A percentile compares a stretch with the other conserved stretches of the same genome.
Conservation (phyloP, 2,113 vertebrate species). For the Martes martes region DNA sequence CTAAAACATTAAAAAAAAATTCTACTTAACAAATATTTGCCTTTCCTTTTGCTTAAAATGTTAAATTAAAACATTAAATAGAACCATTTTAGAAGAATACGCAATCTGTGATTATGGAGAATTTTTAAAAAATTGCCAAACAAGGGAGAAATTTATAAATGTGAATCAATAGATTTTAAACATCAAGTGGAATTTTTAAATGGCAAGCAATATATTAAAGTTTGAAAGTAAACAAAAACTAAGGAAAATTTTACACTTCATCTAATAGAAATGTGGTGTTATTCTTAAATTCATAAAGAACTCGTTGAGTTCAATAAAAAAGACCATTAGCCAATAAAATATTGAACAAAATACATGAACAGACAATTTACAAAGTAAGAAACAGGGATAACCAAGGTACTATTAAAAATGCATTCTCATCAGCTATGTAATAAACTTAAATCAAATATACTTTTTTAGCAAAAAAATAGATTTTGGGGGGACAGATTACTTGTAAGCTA, state of each 20-base stretch:
- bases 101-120: not conserved
- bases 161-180: not conserved
- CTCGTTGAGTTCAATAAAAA: not conserved
- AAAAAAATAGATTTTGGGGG: not conserved
- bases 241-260: not conserved
- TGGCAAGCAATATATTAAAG: not conserved
- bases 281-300: not conserved
- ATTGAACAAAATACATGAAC: not conserved
- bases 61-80: not conserved
- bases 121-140: not conserved
- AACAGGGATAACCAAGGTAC: not conserved
- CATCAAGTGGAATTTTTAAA: conserved; percentile 20
- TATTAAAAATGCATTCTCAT: not conserved
- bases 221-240: not conserved
- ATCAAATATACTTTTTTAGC: not conserved
- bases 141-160: not conserved
- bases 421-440: not conserved
- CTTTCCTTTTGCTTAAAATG: not conserved
- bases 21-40: not conserved
- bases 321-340: not conserved
- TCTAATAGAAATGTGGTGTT: not conserved
- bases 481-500: not conserved
- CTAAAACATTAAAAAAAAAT: not conserved
- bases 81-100: not conserved
- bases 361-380: not conserved